These are phyloP conservation scores for Bombus haemorrhoidalis DNA, from an alignment of 1,140 invertebrate species.

Conservation along the genomic window DNA sequence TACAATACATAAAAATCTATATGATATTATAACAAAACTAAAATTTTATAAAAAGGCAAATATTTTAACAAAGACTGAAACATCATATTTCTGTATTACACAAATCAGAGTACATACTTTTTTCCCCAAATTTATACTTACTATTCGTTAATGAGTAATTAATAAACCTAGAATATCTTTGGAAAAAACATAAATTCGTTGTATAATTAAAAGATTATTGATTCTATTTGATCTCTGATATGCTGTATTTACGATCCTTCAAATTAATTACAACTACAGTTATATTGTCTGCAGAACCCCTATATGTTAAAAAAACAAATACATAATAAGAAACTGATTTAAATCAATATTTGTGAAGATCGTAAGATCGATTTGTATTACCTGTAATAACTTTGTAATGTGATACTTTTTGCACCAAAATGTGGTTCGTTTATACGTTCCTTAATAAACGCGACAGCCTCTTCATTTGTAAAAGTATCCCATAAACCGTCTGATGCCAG, in stretches of 20 bases:
- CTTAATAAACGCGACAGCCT: conserved; percentile 94
- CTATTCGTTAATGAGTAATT: conserved; percentile 30
- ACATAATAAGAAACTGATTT: conserved; percentile 19
- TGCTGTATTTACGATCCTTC: conserved; percentile 83
- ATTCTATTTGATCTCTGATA: conserved; percentile 62
- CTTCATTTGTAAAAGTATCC: conserved; percentile 97
- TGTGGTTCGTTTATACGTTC: conserved; percentile 92
- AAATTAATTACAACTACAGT: conserved; percentile 96
- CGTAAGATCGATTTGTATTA: conserved; percentile 41
- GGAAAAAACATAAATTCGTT: conserved; percentile 28
- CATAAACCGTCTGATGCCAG: conserved; percentile 97
- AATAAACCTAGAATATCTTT: conserved; percentile 57
- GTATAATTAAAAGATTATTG: conserved; percentile 42
- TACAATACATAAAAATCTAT: neutral
- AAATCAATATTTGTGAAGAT: conserved; percentile 9
- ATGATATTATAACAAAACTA: neutral
- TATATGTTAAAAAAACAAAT: conserved; percentile 59
- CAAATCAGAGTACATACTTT: conserved; percentile 2
- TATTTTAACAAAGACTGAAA: conserved; percentile 7
- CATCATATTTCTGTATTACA: conserved; percentile 24
- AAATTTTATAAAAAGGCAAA: neutral
- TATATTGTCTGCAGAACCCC: conserved; percentile 97
- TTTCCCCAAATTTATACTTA: conserved; percentile 19
- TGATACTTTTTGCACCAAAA: conserved; percentile 94
- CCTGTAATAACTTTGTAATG: conserved; percentile 93